Evolutionary conservation across 2,888 invertebrate species (phyloP).

Genomic region (Glomeris marginata): DNA sequence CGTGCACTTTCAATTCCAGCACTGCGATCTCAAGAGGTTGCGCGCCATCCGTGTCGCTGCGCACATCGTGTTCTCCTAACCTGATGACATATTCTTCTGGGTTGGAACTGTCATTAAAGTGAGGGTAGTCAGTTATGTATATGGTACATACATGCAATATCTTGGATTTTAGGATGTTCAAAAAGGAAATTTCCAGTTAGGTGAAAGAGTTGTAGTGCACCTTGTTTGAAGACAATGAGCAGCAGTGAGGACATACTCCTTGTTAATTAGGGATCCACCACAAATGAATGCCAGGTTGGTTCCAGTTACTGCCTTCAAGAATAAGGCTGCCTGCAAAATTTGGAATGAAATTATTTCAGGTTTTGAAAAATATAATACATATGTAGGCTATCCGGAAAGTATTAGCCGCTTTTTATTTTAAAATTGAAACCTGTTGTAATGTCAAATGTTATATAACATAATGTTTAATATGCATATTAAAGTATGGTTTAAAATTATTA

Average conservation of each 20-base stretch:
- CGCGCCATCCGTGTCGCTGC: conserved; percentile 13
- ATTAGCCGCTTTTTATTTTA: no score
- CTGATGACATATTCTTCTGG: neutral
- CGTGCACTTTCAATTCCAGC: conserved; percentile 45
- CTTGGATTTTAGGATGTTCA: no score
- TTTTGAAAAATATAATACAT: no score
- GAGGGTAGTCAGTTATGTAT: no score
- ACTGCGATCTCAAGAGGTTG: conserved; percentile 15
- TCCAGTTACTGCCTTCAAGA: conserved; percentile 10
- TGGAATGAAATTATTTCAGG: no score
- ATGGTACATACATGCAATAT: no score
- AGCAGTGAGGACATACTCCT: conserved; percentile 28
- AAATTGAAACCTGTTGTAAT: neutral
- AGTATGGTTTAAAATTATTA: no score
- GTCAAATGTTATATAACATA: neutral
- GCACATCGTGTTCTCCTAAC: conserved; percentile 14
- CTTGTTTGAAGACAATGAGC: conserved; percentile 24
- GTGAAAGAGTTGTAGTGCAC: no score
- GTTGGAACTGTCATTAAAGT: no score
- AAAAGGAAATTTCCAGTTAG: no score
- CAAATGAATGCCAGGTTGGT: conserved; percentile 20
- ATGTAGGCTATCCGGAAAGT: no score
- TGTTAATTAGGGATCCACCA: conserved; percentile 27
- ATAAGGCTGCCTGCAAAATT: conserved; percentile 18
- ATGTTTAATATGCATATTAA: neutral